Evolutionary conservation across 2,797 vertebrate genomes (phyloP).

Genomic region (Mallotus villosus): DNA sequence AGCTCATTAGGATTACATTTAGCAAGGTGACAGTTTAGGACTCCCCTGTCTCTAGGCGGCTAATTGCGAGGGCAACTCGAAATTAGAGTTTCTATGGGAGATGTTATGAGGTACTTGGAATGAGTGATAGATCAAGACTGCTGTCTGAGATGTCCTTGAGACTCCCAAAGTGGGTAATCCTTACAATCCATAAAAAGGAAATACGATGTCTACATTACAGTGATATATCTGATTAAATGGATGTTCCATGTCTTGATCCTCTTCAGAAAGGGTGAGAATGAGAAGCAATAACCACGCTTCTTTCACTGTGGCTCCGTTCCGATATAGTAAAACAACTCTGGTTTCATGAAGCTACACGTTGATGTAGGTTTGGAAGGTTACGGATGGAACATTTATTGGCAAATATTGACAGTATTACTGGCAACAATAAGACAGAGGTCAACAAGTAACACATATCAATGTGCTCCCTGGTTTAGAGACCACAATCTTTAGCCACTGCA

Average conservation of each 20-base stretch:
- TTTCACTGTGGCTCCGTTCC: neutral
- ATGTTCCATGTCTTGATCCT: conserved; percentile 3
- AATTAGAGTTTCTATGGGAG: conserved; percentile 6
- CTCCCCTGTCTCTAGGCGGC: conserved; percentile 32
- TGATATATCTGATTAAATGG: conserved; percentile 28
- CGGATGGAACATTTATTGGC: too few relatives aligned
- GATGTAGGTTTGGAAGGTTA: too few relatives aligned
- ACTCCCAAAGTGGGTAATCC: conserved; percentile 37
- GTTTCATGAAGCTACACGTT: too few relatives aligned
- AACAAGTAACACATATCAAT: too few relatives aligned
- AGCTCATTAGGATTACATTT: conserved; percentile 20
- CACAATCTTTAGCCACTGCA: neutral
- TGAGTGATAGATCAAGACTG: conserved; percentile 48
- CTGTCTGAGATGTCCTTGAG: conserved; percentile 31
- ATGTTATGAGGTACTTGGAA: conserved; percentile 45
- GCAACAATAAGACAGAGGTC: neutral
- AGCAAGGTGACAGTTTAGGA: conserved; percentile 4
- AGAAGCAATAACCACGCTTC: neutral
- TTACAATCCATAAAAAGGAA: conserved; percentile 50
- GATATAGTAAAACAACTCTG: too few relatives aligned
- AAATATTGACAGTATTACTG: neutral
- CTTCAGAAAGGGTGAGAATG: neutral
- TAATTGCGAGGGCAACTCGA: conserved; percentile 21
- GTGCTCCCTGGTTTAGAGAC: neutral
- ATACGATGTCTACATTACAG: conserved; percentile 38